Evolutionary conservation across 2,888 invertebrate genomes (phyloP).

Genomic region (Ectemnius cavifrons): DNA sequence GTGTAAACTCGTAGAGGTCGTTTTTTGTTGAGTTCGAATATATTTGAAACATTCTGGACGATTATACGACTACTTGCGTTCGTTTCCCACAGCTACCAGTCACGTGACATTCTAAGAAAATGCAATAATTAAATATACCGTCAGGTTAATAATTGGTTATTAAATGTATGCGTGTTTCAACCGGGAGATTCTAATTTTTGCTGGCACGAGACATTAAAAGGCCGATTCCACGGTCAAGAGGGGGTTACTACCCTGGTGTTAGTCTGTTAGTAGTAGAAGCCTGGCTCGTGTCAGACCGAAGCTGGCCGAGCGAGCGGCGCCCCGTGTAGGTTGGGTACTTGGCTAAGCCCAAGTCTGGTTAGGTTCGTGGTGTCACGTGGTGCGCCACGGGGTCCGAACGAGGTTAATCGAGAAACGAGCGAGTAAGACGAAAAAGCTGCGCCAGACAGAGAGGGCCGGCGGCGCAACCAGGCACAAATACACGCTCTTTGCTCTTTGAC

Average conservation of each 20-base stretch:
- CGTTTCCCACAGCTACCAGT: no score
- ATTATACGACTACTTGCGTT: no score
- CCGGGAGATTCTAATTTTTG: no score
- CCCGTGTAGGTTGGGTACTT: conserved; percentile 39
- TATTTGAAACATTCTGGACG: no score
- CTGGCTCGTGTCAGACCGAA: no score
- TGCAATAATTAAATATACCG: no score
- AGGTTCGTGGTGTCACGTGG: conserved; percentile 72
- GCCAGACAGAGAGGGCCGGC: conserved; percentile 71
- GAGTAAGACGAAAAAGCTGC: neutral
- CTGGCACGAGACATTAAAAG: conserved; percentile 24
- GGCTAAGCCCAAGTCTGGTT: conserved; percentile 65
- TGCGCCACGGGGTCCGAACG: conserved; percentile 73
- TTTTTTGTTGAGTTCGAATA: no score
- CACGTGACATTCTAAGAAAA: no score
- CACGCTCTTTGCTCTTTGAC: conserved; percentile 36
- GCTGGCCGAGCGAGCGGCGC: neutral
- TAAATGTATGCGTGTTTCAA: no score
- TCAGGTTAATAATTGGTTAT: no score
- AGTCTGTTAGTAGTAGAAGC: no score
- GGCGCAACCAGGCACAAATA: conserved; percentile 67
- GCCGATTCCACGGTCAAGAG: conserved; percentile 32
- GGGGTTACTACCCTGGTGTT: conserved; percentile 45
- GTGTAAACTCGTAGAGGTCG: no score
- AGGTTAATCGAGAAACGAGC: conserved; percentile 72